Conservation (phyloP, 2,888 invertebrate species). For the Eremobia ochroleuca region DNA sequence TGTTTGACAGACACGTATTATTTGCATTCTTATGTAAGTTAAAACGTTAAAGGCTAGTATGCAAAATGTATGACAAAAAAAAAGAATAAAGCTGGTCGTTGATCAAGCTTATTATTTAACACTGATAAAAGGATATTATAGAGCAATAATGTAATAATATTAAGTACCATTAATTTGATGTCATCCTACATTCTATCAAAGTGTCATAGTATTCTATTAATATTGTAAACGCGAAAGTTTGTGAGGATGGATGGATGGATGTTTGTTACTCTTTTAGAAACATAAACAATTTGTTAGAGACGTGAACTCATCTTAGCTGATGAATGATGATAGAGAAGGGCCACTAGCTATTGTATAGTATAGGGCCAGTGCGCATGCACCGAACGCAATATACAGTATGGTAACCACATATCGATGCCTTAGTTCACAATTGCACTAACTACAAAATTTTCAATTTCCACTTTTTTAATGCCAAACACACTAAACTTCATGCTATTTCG, state of each 20-base stretch:
- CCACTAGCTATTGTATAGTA: not conserved
- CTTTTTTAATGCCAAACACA: no score
- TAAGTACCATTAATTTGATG: constrained; percentile 7
- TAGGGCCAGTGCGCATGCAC: not conserved
- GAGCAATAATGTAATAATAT: not conserved
- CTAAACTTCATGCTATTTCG: no score
- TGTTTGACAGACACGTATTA: not conserved
- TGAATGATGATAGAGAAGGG: not conserved
- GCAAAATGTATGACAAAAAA: not conserved
- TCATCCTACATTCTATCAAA: not conserved
- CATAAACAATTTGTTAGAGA: not conserved
- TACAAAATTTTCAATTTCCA: no score
- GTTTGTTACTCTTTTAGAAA: no score
- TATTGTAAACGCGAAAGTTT: no score
- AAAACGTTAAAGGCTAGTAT: not conserved
- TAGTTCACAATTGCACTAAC: no score
- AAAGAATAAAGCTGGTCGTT: not conserved
- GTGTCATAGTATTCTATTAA: not conserved
- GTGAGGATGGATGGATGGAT: no score
- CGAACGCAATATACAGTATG: no score
- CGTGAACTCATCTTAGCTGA: not conserved
- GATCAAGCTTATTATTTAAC: not conserved
- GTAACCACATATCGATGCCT: no score
- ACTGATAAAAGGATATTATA: not conserved
- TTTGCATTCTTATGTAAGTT: constrained; percentile 1